Base-by-base conservation (phyloP, 2,113 vertebrate species). In the Centropus unirufus region DNA sequence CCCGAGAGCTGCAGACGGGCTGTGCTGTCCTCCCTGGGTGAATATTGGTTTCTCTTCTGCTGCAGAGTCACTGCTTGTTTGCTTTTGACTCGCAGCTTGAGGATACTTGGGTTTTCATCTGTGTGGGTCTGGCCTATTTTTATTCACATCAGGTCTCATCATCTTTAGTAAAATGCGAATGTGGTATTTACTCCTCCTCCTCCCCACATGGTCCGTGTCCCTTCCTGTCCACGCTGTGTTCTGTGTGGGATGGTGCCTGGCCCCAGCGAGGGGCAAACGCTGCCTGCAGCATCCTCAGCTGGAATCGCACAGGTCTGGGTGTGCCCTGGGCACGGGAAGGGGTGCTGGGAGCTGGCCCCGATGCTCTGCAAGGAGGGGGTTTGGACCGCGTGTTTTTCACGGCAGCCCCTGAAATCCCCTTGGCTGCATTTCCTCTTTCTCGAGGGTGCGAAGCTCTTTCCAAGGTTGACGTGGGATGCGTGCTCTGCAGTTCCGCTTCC, bases 201-300 rank as follows among this genome's bases (percentile, higher is more conserved):
- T 17, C 49, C 67, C 30, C 29, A 17, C 16, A 30, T 0, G 8
- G 11, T 15, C 29, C 2, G 0, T 49, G 42, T 23, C 68, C 55
- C 54, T 47, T 66, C 36, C 73, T 16, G 51, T 8, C 52, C 4
- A 0, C 3, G 16, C 59, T 1, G 0, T 21, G n/a, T 30, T 40
- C 63, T 2, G 19, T 0, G 14, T 78, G 63, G 39, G 74, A 18
- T 6, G 39, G 62, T 44, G 73, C 51, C 42, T 23, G 80, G 29
- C 29, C 24, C n/a, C 23, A 12, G 59, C 5, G 1, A 18, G 61
- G 29, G 55, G 63, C 17, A 17, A 11, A 8, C 4, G 12, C 59
- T 14, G 42, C 16, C 49, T 46, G 51, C 16, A 30, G 49, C 12
- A 5, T 9, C 17, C 34, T 4, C 6, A 19, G 2, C 51, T 32